Conservation (phyloP, 2,113 vertebrate genomes). For the Sinocyclocheilus rhinocerous region DNA sequence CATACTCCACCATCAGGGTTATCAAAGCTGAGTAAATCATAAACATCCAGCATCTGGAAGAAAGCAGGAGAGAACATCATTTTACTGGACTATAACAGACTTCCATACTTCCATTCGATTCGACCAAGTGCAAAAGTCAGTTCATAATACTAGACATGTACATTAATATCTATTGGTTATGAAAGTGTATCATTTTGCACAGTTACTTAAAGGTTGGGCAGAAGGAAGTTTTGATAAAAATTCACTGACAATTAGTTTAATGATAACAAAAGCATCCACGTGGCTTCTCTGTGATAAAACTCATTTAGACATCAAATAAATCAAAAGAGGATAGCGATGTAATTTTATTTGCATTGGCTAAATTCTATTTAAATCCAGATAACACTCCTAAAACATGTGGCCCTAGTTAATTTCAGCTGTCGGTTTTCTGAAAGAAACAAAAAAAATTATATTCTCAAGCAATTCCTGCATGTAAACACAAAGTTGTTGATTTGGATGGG, state of each 20-base stretch:
- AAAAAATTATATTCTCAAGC: background rate
- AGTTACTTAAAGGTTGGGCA: background rate
- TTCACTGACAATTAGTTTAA: background rate
- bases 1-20: conserved; percentile 91
- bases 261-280: too few relatives aligned
- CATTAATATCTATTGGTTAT: background rate
- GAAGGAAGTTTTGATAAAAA: background rate
- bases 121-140: background rate
- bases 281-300: background rate
- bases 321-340: background rate
- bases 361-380: background rate
- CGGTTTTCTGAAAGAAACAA: background rate
- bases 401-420: background rate
- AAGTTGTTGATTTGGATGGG: background rate
- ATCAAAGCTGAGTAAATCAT: conserved; percentile 86
- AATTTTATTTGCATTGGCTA: background rate
- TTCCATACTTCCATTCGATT: background rate
- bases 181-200: background rate
- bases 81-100: background rate
- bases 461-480: background rate
- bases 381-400: background rate
- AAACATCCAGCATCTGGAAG: conserved; percentile 89
- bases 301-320: background rate
- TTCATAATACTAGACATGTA: background rate
- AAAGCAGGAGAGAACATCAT: conserved; percentile 24